phyloP scores from a whole-genome alignment of 2,797 vertebrate genomes.

The Danio aesculapii region DNA sequence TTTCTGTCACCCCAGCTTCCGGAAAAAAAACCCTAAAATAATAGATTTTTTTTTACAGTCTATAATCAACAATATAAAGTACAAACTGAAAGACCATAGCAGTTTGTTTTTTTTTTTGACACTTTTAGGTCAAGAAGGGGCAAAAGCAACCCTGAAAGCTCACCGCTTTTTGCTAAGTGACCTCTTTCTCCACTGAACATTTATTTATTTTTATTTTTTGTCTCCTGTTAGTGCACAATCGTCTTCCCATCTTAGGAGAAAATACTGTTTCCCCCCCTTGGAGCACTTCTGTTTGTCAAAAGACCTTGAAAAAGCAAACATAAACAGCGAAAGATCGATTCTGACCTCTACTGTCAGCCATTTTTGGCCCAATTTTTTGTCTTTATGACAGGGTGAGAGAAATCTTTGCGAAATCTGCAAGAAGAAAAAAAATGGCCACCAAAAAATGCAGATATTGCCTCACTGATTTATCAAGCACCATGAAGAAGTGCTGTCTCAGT shows the following conservation, averaged over 20 bases:
- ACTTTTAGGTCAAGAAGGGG: slow-evolving; percentile 2
- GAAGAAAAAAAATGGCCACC: neutral
- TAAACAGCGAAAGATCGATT: slow-evolving; percentile 27
- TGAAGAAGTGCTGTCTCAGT: slow-evolving; percentile 18
- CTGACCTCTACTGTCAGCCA: slow-evolving; percentile 27
- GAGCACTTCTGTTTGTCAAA: slow-evolving; percentile 20
- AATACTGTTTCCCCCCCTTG: neutral
- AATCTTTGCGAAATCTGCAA: neutral
- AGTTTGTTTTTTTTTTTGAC: neutral
- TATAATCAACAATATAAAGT: too few relatives aligned
- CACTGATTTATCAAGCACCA: neutral
- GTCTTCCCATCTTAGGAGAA: neutral
- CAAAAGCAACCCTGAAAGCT: neutral
- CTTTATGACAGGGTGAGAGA: neutral
- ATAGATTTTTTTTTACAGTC: too few relatives aligned
- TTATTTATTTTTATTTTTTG: neutral
- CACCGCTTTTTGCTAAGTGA: neutral
- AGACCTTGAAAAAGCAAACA: slow-evolving; percentile 36
- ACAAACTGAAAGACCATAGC: too few relatives aligned
- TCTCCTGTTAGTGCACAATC: slow-evolving; percentile 1
- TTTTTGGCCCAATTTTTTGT: neutral
- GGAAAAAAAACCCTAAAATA: too few relatives aligned
- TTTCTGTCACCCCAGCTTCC: too few relatives aligned
- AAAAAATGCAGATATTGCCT: slow-evolving; percentile 22
- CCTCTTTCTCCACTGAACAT: slow-evolving; percentile 1